Percentiles rank a stretch among this genome's conserved stretches.
Evolutionary conservation across 2,797 vertebrate genomes (phyloP).

Genomic region (Sylvia borin): DNA sequence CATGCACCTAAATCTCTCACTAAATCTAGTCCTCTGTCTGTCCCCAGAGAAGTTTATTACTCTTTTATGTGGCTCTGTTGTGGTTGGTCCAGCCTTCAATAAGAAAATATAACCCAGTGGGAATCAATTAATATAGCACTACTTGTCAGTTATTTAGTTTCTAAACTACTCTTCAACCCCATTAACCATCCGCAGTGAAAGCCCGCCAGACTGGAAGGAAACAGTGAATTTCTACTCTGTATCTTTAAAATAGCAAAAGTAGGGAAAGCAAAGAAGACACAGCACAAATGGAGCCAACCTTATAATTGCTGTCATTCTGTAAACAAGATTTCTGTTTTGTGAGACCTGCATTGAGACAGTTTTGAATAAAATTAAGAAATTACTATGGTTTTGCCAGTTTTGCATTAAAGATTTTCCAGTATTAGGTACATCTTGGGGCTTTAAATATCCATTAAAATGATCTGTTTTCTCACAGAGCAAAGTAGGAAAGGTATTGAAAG

Average conservation of each 20-base stretch:
- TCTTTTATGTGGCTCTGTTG: not conserved
- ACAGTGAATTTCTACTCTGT: not conserved
- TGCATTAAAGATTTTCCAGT: not conserved
- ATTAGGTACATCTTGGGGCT: not conserved
- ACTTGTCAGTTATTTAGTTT: not conserved
- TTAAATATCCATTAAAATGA: slow-evolving; percentile 34
- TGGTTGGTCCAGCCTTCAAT: not conserved
- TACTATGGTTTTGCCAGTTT: not conserved
- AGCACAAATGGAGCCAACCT: not conserved
- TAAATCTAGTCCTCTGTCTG: not conserved
- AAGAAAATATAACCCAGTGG: not conserved
- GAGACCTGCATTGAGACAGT: not conserved
- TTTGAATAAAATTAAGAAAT: not conserved
- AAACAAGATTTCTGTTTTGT: not conserved
- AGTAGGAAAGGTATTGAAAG: slow-evolving; percentile 24
- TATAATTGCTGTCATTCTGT: not conserved
- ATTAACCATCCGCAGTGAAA: not conserved
- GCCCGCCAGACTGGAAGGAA: not conserved
- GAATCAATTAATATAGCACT: not conserved
- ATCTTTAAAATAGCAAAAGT: not conserved
- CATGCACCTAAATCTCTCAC: not conserved
- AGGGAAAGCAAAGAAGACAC: not conserved
- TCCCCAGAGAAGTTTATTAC: not conserved
- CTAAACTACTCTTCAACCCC: not conserved
- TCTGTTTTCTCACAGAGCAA: not conserved